These are phyloP conservation scores for Carlito syrichta DNA, from an alignment of 2,113 vertebrate species.

Conservation along the genomic window DNA sequence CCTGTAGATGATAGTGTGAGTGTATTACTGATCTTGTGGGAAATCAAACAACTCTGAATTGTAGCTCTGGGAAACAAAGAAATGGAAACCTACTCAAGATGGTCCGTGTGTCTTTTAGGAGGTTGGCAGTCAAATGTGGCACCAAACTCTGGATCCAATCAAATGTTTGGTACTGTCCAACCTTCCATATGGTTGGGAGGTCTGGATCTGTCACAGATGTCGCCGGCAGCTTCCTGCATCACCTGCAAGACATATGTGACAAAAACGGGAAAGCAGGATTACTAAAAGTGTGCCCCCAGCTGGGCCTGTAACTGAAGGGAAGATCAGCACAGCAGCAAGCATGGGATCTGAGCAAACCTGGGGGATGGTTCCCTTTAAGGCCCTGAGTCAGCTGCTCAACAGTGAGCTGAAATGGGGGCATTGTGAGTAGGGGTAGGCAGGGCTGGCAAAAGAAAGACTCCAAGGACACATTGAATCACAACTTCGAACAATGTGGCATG, in stretches of 20 bases:
- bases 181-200: conserved; percentile 72
- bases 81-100: conserved; percentile 37
- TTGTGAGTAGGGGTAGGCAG: conserved; percentile 9
- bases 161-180: conserved; percentile 73
- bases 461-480: conserved; percentile 70
- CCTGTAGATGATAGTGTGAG: background rate
- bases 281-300: conserved; percentile 37
- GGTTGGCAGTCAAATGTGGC: conserved; percentile 71
- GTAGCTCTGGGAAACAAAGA: conserved; percentile 67
- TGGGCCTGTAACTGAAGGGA: conserved; percentile 17
- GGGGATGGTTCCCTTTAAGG: background rate
- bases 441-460: conserved; percentile 65
- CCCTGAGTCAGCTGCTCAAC: conserved; percentile 44
- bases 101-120: conserved; percentile 64
- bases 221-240: conserved; percentile 69
- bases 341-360: background rate
- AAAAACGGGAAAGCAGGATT: conserved; percentile 45
- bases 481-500: conserved; percentile 77
- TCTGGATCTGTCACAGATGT: conserved; percentile 76
- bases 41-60: conserved; percentile 24
- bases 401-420: conserved; percentile 34
- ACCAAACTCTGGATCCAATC: conserved; percentile 71
- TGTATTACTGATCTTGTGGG: conserved; percentile 47
- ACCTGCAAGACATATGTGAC: conserved; percentile 75
- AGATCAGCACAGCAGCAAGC: conserved; percentile 55